A percentile compares a stretch with the other conserved stretches of the same genome.
Conservation (phyloP, 2,113 vertebrate species). For the Silurus glanis region DNA sequence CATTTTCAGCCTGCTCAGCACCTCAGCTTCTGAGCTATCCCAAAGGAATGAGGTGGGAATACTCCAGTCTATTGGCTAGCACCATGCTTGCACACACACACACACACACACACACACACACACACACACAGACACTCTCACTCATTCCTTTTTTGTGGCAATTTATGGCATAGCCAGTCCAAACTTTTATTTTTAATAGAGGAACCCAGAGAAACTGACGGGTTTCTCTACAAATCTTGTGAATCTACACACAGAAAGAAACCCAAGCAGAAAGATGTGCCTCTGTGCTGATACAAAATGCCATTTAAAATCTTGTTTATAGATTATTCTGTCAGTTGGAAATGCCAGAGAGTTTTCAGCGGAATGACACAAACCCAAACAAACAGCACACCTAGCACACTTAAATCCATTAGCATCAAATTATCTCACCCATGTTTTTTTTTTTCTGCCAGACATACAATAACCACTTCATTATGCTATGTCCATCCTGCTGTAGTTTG, state of each 20-base stretch:
- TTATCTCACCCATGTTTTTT: neutral
- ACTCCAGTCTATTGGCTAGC: neutral
- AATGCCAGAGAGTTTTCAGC: neutral
- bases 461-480: conserved; percentile 20
- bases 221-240: neutral
- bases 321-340: neutral
- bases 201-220: neutral
- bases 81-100: neutral
- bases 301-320: neutral
- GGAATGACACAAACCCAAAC: neutral
- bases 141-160: too few species aligned
- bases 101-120: neutral
- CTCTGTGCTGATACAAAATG: neutral
- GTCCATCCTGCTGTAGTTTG: neutral
- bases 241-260: neutral
- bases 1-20: neutral
- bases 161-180: too few species aligned
- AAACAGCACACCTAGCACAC: neutral
- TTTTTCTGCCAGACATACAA: neutral
- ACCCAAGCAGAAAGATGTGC: neutral
- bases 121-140: neutral
- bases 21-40: neutral
- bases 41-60: neutral
- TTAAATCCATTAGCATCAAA: neutral
- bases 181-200: too few species aligned